Conservation (phyloP, 2,797 vertebrate species). For the Phylloscopus collybita region DNA sequence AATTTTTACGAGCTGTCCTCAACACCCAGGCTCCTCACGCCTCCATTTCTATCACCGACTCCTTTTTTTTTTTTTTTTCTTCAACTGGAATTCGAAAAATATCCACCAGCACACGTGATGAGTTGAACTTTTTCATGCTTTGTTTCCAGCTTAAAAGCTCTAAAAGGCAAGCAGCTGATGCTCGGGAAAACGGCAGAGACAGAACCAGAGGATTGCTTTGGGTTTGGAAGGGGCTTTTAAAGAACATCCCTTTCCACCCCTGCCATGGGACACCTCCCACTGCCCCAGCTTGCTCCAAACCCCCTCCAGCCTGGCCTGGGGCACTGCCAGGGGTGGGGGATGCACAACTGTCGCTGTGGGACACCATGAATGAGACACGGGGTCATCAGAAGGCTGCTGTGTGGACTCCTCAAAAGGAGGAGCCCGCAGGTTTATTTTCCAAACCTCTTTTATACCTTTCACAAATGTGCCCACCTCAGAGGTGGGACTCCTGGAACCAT, state of each 20-base stretch:
- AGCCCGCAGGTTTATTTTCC: too few relatives aligned
- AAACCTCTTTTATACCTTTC: too few relatives aligned
- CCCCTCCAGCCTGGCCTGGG: fast-evolving
- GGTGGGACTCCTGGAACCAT: too few relatives aligned
- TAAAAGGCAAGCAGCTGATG: neutral
- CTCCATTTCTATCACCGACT: neutral
- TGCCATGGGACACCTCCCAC: neutral
- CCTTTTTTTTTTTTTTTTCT: neutral
- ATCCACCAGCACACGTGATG: neutral
- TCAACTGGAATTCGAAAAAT: neutral
- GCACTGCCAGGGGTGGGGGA: neutral
- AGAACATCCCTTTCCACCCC: neutral
- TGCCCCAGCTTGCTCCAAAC: neutral
- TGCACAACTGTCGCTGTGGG: neutral
- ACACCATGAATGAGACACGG: too few relatives aligned
- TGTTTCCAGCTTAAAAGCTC: neutral
- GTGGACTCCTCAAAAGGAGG: too few relatives aligned
- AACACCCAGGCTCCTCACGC: neutral
- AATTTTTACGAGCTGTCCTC: conserved; percentile 30
- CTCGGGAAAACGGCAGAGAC: neutral
- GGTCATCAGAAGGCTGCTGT: too few relatives aligned
- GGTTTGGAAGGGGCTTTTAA: neutral
- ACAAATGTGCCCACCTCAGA: too few relatives aligned
- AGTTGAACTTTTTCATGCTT: neutral
- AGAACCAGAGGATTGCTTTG: neutral